Conservation (phyloP, 92 coral and sea anemone genomes). For the Hydrozoanthus gracilis region DNA sequence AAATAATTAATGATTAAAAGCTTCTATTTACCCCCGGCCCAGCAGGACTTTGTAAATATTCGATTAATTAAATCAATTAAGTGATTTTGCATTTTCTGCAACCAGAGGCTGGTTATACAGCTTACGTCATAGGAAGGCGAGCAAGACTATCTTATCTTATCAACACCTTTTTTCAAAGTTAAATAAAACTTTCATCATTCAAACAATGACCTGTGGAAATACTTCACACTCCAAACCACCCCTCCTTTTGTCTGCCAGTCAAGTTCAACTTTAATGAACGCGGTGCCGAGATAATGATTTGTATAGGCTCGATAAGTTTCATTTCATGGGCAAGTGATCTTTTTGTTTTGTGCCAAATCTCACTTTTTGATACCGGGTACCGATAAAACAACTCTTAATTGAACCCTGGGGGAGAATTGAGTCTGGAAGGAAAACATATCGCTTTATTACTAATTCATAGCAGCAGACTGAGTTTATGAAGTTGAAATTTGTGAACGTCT, state of each 20-base stretch:
- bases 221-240: not conserved
- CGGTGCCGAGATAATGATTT: not conserved
- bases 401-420: constrained; percentile 7
- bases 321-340: constrained; percentile 23
- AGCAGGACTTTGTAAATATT: constrained; percentile 36
- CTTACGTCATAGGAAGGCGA: constrained; percentile 10
- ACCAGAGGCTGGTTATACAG: constrained; percentile 1
- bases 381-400: constrained; percentile 1
- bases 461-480: too few species aligned
- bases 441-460: not conserved
- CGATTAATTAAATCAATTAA: constrained; percentile 23
- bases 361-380: not conserved
- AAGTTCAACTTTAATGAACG: not conserved
- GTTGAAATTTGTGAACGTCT: not conserved
- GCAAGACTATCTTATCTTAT: not conserved
- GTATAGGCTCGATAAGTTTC: not conserved
- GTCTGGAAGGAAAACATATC: not conserved
- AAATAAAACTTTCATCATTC: constrained; percentile 11
- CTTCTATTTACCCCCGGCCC: constrained; percentile 31
- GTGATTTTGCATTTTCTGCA: constrained; percentile 16
- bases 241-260: not conserved
- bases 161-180: constrained; percentile 18
- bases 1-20: constrained; percentile 14
- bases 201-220: constrained; percentile 9
- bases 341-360: constrained; percentile 2